Evolutionary conservation across 2,888 invertebrate species (phyloP).

Genomic region (Amphipoea lucens): DNA sequence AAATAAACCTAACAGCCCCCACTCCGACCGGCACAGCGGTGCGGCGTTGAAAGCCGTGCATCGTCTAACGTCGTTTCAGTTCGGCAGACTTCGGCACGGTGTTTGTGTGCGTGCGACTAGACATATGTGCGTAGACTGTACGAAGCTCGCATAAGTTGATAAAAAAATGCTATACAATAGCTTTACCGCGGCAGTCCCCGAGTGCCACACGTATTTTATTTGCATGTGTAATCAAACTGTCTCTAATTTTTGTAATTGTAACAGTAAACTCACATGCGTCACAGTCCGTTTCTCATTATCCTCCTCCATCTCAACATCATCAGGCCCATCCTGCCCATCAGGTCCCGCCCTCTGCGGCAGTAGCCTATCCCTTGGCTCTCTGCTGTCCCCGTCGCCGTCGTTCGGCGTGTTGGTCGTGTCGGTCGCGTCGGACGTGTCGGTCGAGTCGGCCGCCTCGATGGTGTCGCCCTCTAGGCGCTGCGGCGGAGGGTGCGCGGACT

Average conservation of each 20-base stretch:
- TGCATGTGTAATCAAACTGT: background rate
- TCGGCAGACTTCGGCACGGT: too few relatives aligned
- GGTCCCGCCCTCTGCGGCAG: slow-evolving; percentile 77
- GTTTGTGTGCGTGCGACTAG: too few relatives aligned
- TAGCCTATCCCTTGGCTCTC: slow-evolving; percentile 65
- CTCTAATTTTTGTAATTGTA: background rate
- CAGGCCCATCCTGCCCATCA: slow-evolving; percentile 76
- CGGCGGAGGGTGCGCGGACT: slow-evolving; percentile 95
- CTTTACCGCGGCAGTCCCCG: too few relatives aligned
- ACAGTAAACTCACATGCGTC: slow-evolving; percentile 67
- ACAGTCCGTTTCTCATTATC: slow-evolving; percentile 64
- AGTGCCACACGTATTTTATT: background rate
- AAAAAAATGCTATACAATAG: too few relatives aligned
- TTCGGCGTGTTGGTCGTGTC: slow-evolving; percentile 9
- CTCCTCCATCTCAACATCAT: slow-evolving; percentile 57
- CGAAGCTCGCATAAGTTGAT: too few relatives aligned
- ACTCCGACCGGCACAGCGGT: too few relatives aligned
- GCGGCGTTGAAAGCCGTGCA: too few relatives aligned
- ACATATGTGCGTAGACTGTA: too few relatives aligned
- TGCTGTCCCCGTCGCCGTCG: slow-evolving; percentile 26
- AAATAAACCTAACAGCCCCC: too few relatives aligned
- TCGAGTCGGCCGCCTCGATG: slow-evolving; percentile 59
- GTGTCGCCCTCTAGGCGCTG: slow-evolving; percentile 73
- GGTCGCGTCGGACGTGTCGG: slow-evolving; percentile 37
- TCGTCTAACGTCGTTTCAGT: too few relatives aligned